Evolutionary conservation across 1,140 invertebrate genomes (phyloP).

Genomic region (Odontomachus brunneus): DNA sequence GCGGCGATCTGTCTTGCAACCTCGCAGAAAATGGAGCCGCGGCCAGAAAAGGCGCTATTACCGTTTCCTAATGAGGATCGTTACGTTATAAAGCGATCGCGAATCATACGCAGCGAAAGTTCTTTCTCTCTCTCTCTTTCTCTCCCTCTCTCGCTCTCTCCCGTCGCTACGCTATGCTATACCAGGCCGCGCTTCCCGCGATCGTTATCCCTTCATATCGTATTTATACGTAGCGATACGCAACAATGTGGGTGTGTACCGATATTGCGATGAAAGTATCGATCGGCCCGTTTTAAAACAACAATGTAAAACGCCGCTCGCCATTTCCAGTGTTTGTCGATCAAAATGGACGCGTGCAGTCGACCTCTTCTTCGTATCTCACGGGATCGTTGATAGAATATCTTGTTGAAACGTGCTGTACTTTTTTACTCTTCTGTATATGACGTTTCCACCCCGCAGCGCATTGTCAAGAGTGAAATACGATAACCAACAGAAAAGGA

Average conservation of each 20-base stretch:
- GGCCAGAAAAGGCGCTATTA: slow-evolving; percentile 39
- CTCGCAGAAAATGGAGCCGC: slow-evolving; percentile 28
- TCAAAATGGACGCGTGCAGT: slow-evolving; percentile 27
- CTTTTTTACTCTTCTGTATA: background rate
- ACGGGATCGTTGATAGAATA: slow-evolving; percentile 27
- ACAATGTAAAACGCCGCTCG: slow-evolving; percentile 39
- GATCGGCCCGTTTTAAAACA: slow-evolving; percentile 49
- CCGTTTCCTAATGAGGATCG: slow-evolving; percentile 43
- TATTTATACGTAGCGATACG: slow-evolving; percentile 18
- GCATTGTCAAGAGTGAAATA: too few relatives aligned
- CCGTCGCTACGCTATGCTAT: background rate
- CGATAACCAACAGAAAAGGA: too few relatives aligned
- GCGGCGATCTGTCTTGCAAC: slow-evolving; percentile 29
- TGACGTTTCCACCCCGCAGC: too few relatives aligned
- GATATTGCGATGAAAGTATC: slow-evolving; percentile 48
- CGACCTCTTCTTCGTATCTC: background rate
- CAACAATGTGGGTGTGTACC: slow-evolving; percentile 27
- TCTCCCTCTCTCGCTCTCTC: too few relatives aligned
- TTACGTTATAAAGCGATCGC: slow-evolving; percentile 42
- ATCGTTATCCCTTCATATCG: background rate
- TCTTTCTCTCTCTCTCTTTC: too few relatives aligned
- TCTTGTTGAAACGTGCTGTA: background rate
- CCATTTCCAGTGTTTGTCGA: slow-evolving; percentile 40
- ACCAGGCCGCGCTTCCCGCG: background rate
- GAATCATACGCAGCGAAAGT: slow-evolving; percentile 15